Evolutionary conservation across 1,140 invertebrate species (phyloP).

Genomic region (Pantala flavescens): DNA sequence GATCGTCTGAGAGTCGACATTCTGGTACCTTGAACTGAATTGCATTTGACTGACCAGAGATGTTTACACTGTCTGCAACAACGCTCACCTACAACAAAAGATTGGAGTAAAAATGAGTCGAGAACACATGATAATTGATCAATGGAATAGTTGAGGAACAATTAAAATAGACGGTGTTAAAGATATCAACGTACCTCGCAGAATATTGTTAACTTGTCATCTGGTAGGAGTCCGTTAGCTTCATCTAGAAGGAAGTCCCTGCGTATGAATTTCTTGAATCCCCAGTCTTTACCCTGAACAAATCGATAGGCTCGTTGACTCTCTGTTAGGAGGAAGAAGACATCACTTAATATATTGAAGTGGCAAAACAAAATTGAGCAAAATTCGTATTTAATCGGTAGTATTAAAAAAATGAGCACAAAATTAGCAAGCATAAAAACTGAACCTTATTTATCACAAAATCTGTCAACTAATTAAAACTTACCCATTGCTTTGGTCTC

Average conservation of each 20-base stretch:
- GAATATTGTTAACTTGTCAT: constrained; percentile 98
- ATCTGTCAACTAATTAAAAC: constrained; percentile 23
- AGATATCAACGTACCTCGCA: constrained; percentile 69
- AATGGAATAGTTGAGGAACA: constrained; percentile 14
- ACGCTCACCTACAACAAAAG: constrained; percentile 60
- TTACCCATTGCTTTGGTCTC: constrained; percentile 99
- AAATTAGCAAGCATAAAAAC: too few relatives aligned
- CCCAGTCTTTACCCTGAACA: constrained; percentile 99
- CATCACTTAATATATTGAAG: too few relatives aligned
- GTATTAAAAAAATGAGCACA: too few relatives aligned
- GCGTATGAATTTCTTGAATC: constrained; percentile 98
- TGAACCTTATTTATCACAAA: too few relatives aligned
- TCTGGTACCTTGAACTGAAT: constrained; percentile 97
- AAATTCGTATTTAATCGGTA: too few relatives aligned
- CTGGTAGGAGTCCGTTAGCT: constrained; percentile 91
- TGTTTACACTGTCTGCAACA: constrained; percentile 95
- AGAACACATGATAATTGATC: background rate
- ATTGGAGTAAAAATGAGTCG: constrained; percentile 14
- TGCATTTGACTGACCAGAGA: constrained; percentile 87
- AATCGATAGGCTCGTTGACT: constrained; percentile 92
- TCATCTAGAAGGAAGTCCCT: constrained; percentile 97
- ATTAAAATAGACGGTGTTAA: constrained; percentile 11
- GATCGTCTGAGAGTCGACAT: constrained; percentile 86
- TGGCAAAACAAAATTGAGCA: too few relatives aligned
- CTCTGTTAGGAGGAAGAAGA: constrained; percentile 43